Conservation (phyloP, 2,888 invertebrate genomes). For the Phalera bucephala region DNA sequence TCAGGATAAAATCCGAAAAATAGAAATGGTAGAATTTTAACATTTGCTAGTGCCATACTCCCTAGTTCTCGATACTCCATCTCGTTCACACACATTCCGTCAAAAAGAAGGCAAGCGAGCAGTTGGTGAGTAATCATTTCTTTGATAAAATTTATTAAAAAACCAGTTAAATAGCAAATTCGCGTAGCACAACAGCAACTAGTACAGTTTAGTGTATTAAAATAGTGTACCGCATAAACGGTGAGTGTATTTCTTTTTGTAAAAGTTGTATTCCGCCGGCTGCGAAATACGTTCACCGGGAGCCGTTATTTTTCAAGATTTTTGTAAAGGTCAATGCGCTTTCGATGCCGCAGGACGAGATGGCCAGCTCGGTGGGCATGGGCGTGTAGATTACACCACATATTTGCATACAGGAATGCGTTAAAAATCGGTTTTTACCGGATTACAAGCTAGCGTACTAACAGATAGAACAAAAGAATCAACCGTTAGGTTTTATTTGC, state of each 20-base stretch:
- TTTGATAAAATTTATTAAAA: conserved; percentile 27
- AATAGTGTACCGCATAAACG: conserved; percentile 12
- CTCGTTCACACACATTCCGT: conserved; percentile 54
- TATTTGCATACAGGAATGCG: conserved; percentile 43
- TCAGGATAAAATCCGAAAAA: too few species aligned
- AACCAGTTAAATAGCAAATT: conserved; percentile 11
- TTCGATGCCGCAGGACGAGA: conserved; percentile 45
- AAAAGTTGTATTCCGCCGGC: conserved; percentile 25
- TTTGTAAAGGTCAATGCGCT: conserved; percentile 71
- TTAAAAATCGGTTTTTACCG: conserved; percentile 36
- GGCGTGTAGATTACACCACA: conserved; percentile 38
- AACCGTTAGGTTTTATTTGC: conserved; percentile 48
- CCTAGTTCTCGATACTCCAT: too few species aligned
- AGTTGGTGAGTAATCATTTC: conserved; percentile 65
- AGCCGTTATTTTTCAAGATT: conserved; percentile 80
- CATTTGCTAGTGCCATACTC: too few species aligned
- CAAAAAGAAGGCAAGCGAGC: conserved; percentile 58
- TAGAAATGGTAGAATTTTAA: too few species aligned
- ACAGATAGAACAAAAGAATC: conserved; percentile 35
- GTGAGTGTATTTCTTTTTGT: conserved; percentile 28
- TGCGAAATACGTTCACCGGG: conserved; percentile 32
- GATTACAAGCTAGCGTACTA: conserved; percentile 24
- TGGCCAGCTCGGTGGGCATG: conserved; percentile 41
- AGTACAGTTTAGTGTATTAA: conserved; percentile 15
- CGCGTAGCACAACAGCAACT: conserved; percentile 6